Percentiles rank a stretch among this genome's conserved stretches.
phyloP scores from a whole-genome alignment of 1,140 invertebrate genomes.

The Mylabris phalerata region DNA sequence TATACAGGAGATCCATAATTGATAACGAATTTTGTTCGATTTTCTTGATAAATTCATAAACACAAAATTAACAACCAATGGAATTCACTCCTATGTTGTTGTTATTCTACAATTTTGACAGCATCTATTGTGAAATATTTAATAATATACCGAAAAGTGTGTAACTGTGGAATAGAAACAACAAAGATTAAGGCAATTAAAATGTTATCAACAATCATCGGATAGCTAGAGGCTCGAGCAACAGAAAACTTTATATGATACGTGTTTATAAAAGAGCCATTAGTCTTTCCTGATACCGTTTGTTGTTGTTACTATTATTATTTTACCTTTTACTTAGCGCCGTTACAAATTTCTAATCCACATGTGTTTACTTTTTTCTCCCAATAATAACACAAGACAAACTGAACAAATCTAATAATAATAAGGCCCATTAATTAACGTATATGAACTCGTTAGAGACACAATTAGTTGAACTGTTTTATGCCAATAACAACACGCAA shows the following conservation, averaged over 20 bases:
- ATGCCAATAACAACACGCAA: slow-evolving; percentile 6
- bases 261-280: slow-evolving; percentile 11
- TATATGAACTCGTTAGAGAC: slow-evolving; percentile 13
- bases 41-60: too few species aligned
- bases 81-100: too few species aligned
- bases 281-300: slow-evolving; percentile 16
- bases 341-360: slow-evolving; percentile 16
- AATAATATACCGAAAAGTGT: slow-evolving; percentile 10
- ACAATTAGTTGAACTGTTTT: slow-evolving; percentile 6
- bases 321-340: slow-evolving; percentile 15
- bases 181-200: slow-evolving; percentile 8
- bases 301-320: too few species aligned
- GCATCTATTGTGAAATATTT: slow-evolving; percentile 4
- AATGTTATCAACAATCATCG: slow-evolving; percentile 16
- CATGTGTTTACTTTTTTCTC: slow-evolving; percentile 13
- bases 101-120: too few species aligned
- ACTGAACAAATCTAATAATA: slow-evolving; percentile 1
- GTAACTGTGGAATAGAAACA: slow-evolving; percentile 6
- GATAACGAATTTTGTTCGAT: too few species aligned
- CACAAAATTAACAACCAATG: too few species aligned
- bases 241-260: not conserved
- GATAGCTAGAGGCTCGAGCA: slow-evolving; percentile 4
- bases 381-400: not conserved
- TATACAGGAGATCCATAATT: too few species aligned
- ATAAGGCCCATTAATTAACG: slow-evolving; percentile 10